Evolutionary conservation across 2,797 vertebrate species (phyloP), one percentile per base, ranked within the genome.

Genomic region (Sandelia bainsii): DNA sequence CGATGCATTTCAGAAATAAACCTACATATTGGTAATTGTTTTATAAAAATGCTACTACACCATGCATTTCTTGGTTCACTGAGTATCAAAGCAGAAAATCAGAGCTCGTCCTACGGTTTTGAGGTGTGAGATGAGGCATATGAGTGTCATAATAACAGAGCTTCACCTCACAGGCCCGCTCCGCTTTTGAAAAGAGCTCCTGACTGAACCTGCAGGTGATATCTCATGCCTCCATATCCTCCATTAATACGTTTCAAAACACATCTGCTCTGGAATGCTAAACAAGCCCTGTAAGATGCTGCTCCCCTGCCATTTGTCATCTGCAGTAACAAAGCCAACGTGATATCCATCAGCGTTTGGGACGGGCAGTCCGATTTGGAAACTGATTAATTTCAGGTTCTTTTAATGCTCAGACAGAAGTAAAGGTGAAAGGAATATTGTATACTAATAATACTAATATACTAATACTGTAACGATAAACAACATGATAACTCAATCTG

Each of bases 201-300:
- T 89, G 86, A 89, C 75, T 87, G 66, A 92, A 91, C 91, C 90
- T 90, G 90, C 87, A 90, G 85, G 84, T 79, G 79, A 87, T 85
- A 78, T 69, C 82, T 89, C 87, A 80, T 69, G 66, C 88, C 91
- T 85, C 58, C 76, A 85, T 82, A 81, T 77, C 74, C 48, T 67
- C 82, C 81, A 92, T 89, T 90, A 88, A 91, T 69, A 89, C 88
- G 79, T 89, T 79, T 93, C 82, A 90, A 90, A 93, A 91, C 91
- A 92, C 75, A 75, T 69, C 20, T 8, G 49, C 84, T 52, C 37
- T 87, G 92, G 92, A 94, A 94, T 92, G 91, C 89, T 69, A 91
- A 94, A 93, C 93, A 92, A 90, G 87, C 65, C 74, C 66, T 39
- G 67, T 8, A 49, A 80, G 83, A 48, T 62, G 84, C 84, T 76